A percentile compares a stretch with the other conserved stretches of the same genome.
Evolutionary conservation across 2,797 vertebrate genomes (phyloP).

Genomic region (Botia almorhae): DNA sequence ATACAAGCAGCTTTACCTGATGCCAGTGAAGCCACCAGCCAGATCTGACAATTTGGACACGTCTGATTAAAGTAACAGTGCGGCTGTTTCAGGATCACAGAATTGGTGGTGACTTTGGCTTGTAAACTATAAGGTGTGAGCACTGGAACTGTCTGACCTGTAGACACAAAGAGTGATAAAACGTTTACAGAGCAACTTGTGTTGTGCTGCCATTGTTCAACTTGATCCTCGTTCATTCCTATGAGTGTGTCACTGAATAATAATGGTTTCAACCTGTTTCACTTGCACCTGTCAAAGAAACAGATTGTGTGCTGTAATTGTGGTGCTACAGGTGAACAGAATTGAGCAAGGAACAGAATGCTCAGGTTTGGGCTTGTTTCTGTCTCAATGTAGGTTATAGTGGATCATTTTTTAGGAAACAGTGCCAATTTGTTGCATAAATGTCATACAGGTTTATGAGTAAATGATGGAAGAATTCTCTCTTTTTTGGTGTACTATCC

Average conservation of each 20-base stretch:
- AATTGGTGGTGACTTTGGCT: constrained; percentile 45
- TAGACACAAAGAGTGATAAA: constrained; percentile 14
- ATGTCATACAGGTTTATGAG: too few relatives aligned
- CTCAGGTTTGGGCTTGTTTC: constrained; percentile 8
- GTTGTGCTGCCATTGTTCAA: neutral
- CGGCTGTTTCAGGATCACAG: constrained; percentile 49
- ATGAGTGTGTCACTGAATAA: constrained; percentile 6
- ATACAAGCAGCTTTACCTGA: constrained; percentile 38
- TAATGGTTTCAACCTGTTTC: constrained; percentile 8
- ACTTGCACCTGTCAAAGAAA: constrained; percentile 13
- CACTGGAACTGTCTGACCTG: constrained; percentile 5
- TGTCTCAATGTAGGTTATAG: too few relatives aligned
- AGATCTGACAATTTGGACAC: constrained; percentile 40
- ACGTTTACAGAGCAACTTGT: neutral
- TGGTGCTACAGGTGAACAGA: constrained; percentile 4
- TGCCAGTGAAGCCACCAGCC: constrained; percentile 52
- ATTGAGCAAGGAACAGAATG: neutral
- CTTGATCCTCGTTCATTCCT: neutral
- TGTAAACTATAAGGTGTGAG: neutral
- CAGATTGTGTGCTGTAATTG: neutral
- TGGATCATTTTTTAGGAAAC: too few relatives aligned
- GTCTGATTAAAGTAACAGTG: constrained; percentile 45
- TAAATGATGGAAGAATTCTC: too few relatives aligned
- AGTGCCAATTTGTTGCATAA: too few relatives aligned
- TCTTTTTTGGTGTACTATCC: too few relatives aligned